A percentile compares a stretch with the other conserved stretches of the same genome.
Evolutionary conservation across 2,797 vertebrate species (phyloP).

Genomic region (Crax fasciolata): DNA sequence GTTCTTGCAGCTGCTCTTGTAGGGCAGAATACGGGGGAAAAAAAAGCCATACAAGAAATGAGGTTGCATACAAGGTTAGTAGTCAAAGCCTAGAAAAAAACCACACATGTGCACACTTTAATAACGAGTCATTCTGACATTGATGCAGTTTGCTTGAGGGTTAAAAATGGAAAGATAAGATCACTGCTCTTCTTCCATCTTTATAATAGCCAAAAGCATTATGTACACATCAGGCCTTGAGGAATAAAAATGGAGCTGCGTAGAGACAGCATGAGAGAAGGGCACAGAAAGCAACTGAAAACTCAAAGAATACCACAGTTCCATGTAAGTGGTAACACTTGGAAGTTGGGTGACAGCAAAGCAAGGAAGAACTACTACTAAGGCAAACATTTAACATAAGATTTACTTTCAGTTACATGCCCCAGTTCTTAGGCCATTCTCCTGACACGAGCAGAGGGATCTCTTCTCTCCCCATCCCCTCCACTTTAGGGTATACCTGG

Average conservation of each 20-base stretch:
- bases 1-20: neutral
- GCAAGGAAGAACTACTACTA: neutral
- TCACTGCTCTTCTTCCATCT: neutral
- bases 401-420: neutral
- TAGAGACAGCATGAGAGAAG: neutral
- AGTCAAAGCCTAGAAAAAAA: neutral
- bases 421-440: neutral
- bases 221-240: neutral
- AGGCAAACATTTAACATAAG: neutral
- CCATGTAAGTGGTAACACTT: neutral
- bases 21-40: neutral
- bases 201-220: neutral
- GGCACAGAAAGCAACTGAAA: neutral
- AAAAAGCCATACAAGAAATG: neutral
- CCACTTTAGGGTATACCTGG: neutral
- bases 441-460: neutral
- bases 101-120: fast-evolving
- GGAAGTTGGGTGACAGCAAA: neutral
- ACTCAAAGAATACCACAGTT: neutral
- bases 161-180: neutral
- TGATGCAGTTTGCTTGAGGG: neutral
- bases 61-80: neutral
- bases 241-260: neutral
- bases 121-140: neutral
- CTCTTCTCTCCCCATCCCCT: neutral